Percentiles rank a stretch among this genome's conserved stretches.
Evolutionary conservation across 1,140 invertebrate species (phyloP).

Genomic region (Caenorhabditis tropicalis): DNA sequence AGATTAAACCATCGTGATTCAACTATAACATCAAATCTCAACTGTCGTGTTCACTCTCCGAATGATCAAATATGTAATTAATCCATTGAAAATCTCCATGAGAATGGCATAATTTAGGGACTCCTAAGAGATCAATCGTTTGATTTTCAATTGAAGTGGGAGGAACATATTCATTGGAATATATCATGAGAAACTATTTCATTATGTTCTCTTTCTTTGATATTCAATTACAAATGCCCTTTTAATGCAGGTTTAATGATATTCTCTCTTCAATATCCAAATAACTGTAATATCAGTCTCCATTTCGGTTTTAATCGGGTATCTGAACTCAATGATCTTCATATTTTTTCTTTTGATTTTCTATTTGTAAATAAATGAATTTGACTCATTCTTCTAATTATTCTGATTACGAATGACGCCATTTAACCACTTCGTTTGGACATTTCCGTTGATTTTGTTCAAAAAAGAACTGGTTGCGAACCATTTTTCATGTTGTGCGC

Average conservation of each 20-base stretch:
- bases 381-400: neutral
- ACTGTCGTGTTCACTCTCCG: neutral
- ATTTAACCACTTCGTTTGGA: neutral
- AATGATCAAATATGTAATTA: too few species aligned
- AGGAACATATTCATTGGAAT: too few species aligned
- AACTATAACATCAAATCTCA: conserved; percentile 32
- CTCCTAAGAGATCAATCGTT: too few species aligned
- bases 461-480: conserved; percentile 18
- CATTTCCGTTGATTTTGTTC: conserved; percentile 18
- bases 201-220: too few species aligned
- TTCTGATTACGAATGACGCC: neutral
- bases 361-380: conserved; percentile 11
- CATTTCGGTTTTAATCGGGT: neutral
- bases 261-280: neutral
- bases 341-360: neutral
- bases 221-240: too few species aligned
- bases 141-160: too few species aligned
- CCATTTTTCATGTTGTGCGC: conserved; percentile 4
- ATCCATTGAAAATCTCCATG: too few species aligned
- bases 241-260: too few species aligned
- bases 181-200: too few species aligned
- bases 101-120: too few species aligned
- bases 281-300: neutral
- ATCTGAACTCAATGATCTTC: neutral
- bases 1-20: conserved; percentile 25